Percentiles rank a stretch among this genome's conserved stretches.
Conservation (phyloP, 2,888 invertebrate genomes). For the Ophion ventricosus region DNA sequence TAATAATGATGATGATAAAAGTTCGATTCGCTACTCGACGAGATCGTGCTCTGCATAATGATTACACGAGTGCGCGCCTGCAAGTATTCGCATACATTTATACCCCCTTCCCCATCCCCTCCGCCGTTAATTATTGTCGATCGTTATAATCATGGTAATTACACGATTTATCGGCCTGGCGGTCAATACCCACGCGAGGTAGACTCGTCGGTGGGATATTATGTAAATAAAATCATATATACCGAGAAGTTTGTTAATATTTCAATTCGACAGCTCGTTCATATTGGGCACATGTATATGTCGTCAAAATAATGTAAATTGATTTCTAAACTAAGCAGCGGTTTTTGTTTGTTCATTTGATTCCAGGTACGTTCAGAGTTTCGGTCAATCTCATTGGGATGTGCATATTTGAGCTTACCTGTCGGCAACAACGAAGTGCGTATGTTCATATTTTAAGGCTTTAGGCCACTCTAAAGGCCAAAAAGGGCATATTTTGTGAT, state of each 20-base stretch:
- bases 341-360: conserved; percentile 1
- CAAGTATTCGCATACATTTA: conserved; percentile 26
- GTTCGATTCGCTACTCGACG: conserved; percentile 26
- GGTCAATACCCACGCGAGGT: conserved; percentile 19
- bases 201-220: conserved; percentile 23
- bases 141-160: conserved; percentile 46
- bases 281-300: conserved; percentile 6
- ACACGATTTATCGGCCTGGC: conserved; percentile 54
- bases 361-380: conserved; percentile 41
- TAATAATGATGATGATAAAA: conserved; percentile 10
- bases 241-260: neutral
- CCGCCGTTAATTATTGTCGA: conserved; percentile 45
- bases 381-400: neutral
- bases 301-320: conserved; percentile 20
- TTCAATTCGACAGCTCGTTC: conserved; percentile 2
- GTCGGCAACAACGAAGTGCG: conserved; percentile 2
- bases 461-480: too few species aligned
- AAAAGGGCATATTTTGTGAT: too few species aligned
- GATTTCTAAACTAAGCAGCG: neutral
- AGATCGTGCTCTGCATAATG: conserved; percentile 47
- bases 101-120: neutral
- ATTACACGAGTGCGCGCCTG: conserved; percentile 26
- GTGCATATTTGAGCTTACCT: neutral
- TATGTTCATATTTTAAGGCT: conserved; percentile 11
- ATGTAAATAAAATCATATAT: conserved; percentile 14